Base-by-base conservation (phyloP, 2,797 vertebrate genomes). In the Morus bassanus region DNA sequence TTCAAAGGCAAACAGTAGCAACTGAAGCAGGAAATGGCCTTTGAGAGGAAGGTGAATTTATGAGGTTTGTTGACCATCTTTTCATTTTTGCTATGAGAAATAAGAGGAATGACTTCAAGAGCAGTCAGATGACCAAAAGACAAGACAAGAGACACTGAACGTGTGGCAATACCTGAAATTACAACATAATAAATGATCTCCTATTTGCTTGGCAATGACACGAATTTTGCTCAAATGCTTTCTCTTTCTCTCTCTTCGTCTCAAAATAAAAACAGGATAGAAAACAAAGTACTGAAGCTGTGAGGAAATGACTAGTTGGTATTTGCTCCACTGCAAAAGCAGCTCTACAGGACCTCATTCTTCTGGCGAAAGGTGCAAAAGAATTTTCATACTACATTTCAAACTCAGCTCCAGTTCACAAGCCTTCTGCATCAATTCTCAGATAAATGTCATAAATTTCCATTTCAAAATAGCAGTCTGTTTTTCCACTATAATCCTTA, bases 1-100 rank as follows among this genome's bases (percentile, higher is more conserved):
- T 97, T 94, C 88, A 95, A 91, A 96, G 70, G 61, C 70, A 92
- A 94, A 73, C 18, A 76, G 76, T 25, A 85, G 48, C 35, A 95
- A 73, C 48, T 68, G 74, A 91, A 95, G 48, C 37, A 77, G 64
- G 50, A 93, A 94, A 72, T 18, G 59, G 18, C 46, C 80, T 94
- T 63, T 93, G 60, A 87, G 64, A 85, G 31, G 41, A 87, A 86
- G 70, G 83, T 85, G 83, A 88, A 87, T 86, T 80, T 85, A 50
- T 33, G 51, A 70, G 18, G n/a, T 70, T 82, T 92, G 37, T 69
- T 91, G 77, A 90, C 39, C 67, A 85, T 45, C 48, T 93, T 96
- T 88, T 84, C 43, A 59, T 69, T 69, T 82, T 87, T 85, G 39
- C 50, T 75, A 28, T 13, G 19, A 89, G 45, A 89, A 92, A 89